Percentiles rank a stretch among this genome's conserved stretches.
Conservation (phyloP, 2,888 invertebrate genomes). For the Andrena flavipes region DNA sequence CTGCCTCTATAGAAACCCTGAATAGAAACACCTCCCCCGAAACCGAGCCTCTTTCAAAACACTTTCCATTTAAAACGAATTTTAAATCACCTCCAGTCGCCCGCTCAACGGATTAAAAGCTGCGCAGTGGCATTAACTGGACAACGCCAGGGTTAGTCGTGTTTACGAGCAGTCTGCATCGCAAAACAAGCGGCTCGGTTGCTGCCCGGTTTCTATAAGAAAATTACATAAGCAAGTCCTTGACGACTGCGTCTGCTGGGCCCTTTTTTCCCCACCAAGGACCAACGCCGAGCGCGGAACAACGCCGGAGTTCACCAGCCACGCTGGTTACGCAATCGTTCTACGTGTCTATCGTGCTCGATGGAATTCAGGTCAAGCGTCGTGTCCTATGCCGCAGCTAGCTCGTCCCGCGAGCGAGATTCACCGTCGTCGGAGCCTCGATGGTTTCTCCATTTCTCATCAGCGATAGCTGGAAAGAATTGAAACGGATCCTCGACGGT, state of each 20-base stretch:
- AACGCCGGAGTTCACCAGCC: conserved; percentile 50
- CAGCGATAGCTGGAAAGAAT: background rate
- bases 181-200: background rate
- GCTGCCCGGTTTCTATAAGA: background rate
- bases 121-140: too few species aligned
- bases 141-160: background rate
- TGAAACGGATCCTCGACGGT: background rate
- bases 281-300: conserved; percentile 60
- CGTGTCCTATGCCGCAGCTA: conserved; percentile 76
- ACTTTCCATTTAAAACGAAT: too few species aligned
- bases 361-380: conserved; percentile 81
- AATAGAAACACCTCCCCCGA: too few species aligned
- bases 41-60: too few species aligned
- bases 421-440: conserved; percentile 59
- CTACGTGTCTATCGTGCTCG: conserved; percentile 74
- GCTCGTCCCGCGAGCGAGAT: conserved; percentile 69
- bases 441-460: conserved; percentile 24
- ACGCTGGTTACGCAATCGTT: conserved; percentile 78
- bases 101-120: too few species aligned
- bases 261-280: conserved; percentile 56
- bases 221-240: conserved; percentile 57
- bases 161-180: background rate
- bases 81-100: too few species aligned
- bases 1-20: too few species aligned
- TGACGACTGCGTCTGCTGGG: conserved; percentile 25